A percentile compares a stretch with the other conserved stretches of the same genome.
Evolutionary conservation across 2,888 invertebrate genomes (phyloP).

Genomic region (Formica aserva): DNA sequence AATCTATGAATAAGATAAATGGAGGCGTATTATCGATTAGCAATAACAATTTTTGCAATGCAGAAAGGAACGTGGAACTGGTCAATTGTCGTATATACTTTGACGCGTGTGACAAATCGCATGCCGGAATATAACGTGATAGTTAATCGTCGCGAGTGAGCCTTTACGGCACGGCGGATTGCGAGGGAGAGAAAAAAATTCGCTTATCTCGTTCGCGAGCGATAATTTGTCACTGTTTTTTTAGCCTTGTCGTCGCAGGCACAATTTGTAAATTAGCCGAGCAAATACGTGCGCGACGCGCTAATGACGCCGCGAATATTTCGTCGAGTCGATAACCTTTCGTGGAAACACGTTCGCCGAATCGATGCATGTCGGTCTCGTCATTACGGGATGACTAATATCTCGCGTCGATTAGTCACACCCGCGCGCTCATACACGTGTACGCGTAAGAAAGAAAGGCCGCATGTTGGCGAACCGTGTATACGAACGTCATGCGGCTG

Average conservation of each 20-base stretch:
- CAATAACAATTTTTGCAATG: constrained; percentile 6
- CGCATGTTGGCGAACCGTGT: constrained; percentile 14
- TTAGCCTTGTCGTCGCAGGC: constrained; percentile 26
- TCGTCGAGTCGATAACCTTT: constrained; percentile 51
- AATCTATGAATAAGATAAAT: background rate
- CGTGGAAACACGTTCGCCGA: constrained; percentile 3
- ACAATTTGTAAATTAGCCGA: constrained; percentile 58
- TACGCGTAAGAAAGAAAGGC: background rate
- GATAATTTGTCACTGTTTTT: constrained; percentile 56
- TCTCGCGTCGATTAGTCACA: constrained; percentile 60
- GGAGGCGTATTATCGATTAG: background rate
- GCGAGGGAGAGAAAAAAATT: constrained; percentile 23
- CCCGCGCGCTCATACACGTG: background rate
- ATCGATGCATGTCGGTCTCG: constrained; percentile 60
- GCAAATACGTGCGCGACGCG: constrained; percentile 47
- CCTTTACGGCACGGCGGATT: constrained; percentile 30
- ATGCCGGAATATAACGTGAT: constrained; percentile 35
- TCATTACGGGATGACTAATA: constrained; percentile 70
- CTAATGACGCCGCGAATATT: constrained; percentile 17
- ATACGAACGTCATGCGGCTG: constrained; percentile 11
- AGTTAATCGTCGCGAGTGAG: constrained; percentile 13
- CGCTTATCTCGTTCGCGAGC: constrained; percentile 48
- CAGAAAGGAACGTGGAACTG: background rate
- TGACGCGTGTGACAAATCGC: constrained; percentile 28
- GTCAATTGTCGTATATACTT: background rate